Conservation (phyloP, 2,797 vertebrate genomes). For the Hypotaenidia okinawae region DNA sequence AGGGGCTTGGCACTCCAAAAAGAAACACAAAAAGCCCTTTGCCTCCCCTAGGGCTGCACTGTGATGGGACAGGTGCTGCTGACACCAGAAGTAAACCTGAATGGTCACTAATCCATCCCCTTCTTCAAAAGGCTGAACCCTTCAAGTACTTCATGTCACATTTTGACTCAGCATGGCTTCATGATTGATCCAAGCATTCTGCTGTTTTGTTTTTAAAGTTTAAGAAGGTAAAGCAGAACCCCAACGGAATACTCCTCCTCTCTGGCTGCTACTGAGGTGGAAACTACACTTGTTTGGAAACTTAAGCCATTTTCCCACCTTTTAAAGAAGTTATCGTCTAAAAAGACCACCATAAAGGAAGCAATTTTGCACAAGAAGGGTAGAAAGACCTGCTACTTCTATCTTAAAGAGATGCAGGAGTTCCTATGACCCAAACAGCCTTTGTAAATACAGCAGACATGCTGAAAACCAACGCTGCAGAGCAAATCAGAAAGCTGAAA, state of each 20-base stretch:
- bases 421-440: not conserved
- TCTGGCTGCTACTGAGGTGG: not conserved
- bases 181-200: not conserved
- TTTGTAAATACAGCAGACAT: not conserved
- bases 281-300: not conserved
- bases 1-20: not conserved
- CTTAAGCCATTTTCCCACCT: not conserved
- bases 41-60: not conserved
- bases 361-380: not conserved
- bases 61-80: rapidly evolving
- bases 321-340: not conserved
- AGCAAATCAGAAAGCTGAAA: not conserved
- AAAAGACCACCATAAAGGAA: not conserved
- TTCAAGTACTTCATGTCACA: not conserved
- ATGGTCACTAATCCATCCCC: not conserved
- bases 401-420: not conserved
- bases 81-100: not conserved
- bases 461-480: not conserved
- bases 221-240: not conserved
- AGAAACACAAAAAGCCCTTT: not conserved
- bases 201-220: not conserved
- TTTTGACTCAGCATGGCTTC: not conserved
- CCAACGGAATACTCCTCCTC: not conserved
- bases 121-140: not conserved
- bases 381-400: not conserved